These are phyloP conservation scores for Apodemia mormo DNA, from an alignment of 2,888 invertebrate genomes.

Conservation along the genomic window DNA sequence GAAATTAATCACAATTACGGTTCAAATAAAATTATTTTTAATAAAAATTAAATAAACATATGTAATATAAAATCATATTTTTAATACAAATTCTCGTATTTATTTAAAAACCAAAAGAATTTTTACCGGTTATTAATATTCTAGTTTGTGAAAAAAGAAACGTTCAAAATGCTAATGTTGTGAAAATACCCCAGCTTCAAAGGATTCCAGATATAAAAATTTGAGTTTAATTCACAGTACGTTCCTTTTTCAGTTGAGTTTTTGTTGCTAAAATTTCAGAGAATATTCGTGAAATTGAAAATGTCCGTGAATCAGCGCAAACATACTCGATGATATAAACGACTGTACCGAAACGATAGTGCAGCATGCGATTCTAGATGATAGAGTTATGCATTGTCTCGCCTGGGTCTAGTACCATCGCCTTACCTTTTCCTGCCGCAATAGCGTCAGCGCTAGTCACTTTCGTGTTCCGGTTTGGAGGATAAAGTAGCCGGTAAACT, in stretches of 20 bases:
- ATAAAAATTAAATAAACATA: too few relatives aligned
- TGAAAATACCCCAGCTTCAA: neutral
- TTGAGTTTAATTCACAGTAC: neutral
- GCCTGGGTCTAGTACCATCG: too few relatives aligned
- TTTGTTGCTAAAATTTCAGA: neutral
- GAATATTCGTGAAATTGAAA: constrained; percentile 5
- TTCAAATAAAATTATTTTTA: too few relatives aligned
- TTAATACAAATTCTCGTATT: too few relatives aligned
- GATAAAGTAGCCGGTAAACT: too few relatives aligned
- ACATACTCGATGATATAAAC: neutral
- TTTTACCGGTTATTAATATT: neutral
- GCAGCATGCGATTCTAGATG: neutral
- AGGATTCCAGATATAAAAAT: neutral
- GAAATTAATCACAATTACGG: too few relatives aligned
- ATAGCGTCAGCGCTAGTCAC: too few relatives aligned
- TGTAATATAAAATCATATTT: too few relatives aligned
- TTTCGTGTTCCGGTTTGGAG: too few relatives aligned
- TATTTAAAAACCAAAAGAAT: too few relatives aligned
- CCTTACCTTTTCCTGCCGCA: too few relatives aligned
- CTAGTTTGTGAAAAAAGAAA: neutral
- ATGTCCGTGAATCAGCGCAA: constrained; percentile 2
- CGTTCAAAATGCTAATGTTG: neutral
- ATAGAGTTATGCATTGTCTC: too few relatives aligned
- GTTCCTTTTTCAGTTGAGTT: neutral
- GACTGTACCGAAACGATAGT: neutral